phyloP scores from a whole-genome alignment of 2,888 invertebrate genomes.

The Limenitis camilla region DNA sequence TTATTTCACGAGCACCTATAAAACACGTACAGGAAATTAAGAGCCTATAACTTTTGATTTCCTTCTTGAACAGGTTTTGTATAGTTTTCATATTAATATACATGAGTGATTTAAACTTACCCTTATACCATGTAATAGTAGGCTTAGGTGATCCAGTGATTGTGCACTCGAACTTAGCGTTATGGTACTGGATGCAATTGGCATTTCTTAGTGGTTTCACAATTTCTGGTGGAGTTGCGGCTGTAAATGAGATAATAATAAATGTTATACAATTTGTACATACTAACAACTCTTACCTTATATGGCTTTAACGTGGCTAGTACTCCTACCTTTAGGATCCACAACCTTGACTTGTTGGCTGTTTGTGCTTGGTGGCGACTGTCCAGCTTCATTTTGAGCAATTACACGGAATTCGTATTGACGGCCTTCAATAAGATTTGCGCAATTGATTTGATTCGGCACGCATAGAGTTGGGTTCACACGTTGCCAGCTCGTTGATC shows the following conservation, averaged over 20 bases:
- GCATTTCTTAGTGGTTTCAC: conserved; percentile 88
- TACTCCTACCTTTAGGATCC: conserved; percentile 85
- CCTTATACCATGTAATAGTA: conserved; percentile 97
- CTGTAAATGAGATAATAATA: conserved; percentile 44
- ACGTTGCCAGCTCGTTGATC: conserved; percentile 91
- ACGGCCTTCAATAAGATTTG: conserved; percentile 96
- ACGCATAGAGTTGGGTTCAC: conserved; percentile 87
- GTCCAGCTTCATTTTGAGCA: conserved; percentile 96
- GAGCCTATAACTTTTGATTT: too few species aligned
- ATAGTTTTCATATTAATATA: too few species aligned
- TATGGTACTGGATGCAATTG: conserved; percentile 94
- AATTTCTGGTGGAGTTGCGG: conserved; percentile 92
- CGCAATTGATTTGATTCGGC: conserved; percentile 92
- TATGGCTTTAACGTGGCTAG: too few species aligned
- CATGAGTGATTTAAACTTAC: conserved; percentile 48
- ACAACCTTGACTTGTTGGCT: conserved; percentile 92
- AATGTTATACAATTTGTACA: background rate
- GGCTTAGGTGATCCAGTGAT: conserved; percentile 93
- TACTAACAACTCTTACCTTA: background rate
- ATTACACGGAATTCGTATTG: conserved; percentile 98
- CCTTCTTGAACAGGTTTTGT: too few species aligned
- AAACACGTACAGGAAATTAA: background rate
- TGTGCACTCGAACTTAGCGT: conserved; percentile 93
- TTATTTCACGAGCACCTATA: conserved; percentile 91
- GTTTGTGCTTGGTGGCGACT: conserved; percentile 89